Conservation (phyloP, 2,888 invertebrate species). For the Anthophora plumipes region DNA sequence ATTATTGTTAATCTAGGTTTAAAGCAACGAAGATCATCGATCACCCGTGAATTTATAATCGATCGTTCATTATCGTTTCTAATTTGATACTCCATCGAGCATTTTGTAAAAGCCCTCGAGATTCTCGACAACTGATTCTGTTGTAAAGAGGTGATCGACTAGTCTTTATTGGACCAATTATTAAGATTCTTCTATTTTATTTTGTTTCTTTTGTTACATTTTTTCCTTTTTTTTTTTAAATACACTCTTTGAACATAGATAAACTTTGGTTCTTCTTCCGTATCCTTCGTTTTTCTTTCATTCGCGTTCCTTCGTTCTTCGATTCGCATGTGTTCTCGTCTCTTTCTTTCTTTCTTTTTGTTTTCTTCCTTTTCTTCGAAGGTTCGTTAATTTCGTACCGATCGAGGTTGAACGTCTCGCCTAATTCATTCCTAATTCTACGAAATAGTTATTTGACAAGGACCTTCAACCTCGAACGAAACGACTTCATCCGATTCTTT, state of each 20-base stretch:
- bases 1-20: conserved; percentile 52
- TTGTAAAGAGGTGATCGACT: conserved; percentile 79
- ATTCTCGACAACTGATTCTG: conserved; percentile 51
- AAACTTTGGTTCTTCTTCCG: neutral
- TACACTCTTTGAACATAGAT: neutral
- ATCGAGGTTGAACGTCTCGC: conserved; percentile 10
- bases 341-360: too few relatives aligned
- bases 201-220: conserved; percentile 55
- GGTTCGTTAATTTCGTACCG: neutral
- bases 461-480: conserved; percentile 29
- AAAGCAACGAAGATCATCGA: conserved; percentile 60
- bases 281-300: neutral
- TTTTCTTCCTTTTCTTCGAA: conserved; percentile 8
- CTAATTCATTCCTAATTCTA: neutral
- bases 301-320: neutral
- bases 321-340: neutral
- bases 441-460: neutral
- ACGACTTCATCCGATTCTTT: neutral
- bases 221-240: neutral
- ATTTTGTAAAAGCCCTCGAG: conserved; percentile 32
- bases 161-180: conserved; percentile 83
- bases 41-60: conserved; percentile 50
- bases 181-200: conserved; percentile 78
- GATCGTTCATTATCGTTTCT: conserved; percentile 46
- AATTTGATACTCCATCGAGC: conserved; percentile 52